Conservation (phyloP, 53 echinoderm and acorn worm genomes). For the Apostichopus leukothele region DNA sequence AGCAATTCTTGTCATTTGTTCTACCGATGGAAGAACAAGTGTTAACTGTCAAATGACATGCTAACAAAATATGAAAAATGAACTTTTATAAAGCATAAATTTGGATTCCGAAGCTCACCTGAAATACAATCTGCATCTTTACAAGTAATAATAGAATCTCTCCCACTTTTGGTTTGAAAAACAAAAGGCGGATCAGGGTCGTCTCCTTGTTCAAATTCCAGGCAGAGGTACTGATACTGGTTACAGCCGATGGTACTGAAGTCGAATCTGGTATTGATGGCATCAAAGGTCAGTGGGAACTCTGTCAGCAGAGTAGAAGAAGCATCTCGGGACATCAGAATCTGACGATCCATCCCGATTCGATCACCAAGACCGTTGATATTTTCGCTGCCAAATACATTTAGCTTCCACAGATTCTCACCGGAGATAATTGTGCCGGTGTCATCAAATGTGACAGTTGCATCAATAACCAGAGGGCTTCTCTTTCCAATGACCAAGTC, state of each 20-base stretch:
- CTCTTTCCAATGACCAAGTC: constrained; percentile 67
- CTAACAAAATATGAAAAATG: not conserved
- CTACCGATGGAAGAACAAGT: too few species aligned
- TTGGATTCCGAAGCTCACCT: constrained; percentile 52
- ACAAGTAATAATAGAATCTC: constrained; percentile 65
- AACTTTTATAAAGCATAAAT: not conserved
- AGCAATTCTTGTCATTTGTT: too few species aligned
- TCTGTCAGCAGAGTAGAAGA: constrained; percentile 49
- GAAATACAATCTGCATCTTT: constrained; percentile 65
- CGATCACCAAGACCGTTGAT: constrained; percentile 62
- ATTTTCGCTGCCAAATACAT: constrained; percentile 78
- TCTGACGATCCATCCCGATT: constrained; percentile 58
- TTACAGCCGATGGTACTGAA: constrained; percentile 78
- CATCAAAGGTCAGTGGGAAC: constrained; percentile 59
- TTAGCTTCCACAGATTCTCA: constrained; percentile 76
- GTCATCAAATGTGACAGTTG: constrained; percentile 62
- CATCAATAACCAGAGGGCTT: constrained; percentile 61
- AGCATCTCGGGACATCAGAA: constrained; percentile 57
- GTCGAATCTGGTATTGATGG: constrained; percentile 63
- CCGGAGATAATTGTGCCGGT: constrained; percentile 65
- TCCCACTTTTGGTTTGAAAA: constrained; percentile 67
- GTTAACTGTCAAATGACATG: too few species aligned
- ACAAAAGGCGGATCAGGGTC: constrained; percentile 70
- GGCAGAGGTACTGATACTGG: constrained; percentile 64
- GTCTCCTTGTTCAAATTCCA: constrained; percentile 70